Evolutionary conservation across 2,888 invertebrate species (phyloP), one percentile per base, ranked within the genome.

Genomic region (Melanotus villosus): DNA sequence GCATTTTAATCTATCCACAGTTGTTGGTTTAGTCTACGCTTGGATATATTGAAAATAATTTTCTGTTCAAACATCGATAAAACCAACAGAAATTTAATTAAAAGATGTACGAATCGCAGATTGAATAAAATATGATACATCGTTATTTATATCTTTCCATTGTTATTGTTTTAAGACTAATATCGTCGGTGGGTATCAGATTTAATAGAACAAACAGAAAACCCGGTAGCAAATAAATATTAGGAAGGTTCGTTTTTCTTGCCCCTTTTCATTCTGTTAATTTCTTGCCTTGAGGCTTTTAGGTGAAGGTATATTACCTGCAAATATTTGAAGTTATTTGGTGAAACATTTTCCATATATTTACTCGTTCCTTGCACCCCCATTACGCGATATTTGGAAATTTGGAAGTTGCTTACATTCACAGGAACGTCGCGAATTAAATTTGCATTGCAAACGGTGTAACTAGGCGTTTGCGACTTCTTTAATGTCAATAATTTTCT

Each of bases 251-350:
- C 32, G 18, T 52, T 52, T 52, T 52, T 19, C 19, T 32, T 32
- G 3, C 12, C 47, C 47, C 21, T 47, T 45, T 47, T 12, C 47
- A 47, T n/a, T 47, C 21, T 47, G 47, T 14, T 47, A 47, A 47
- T 47, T 47, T 47, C 26, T 26, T 12, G 47, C 47, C 23, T n/a
- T n/a, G 23, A 26, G 47, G 23, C 23, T 23, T 23, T 47, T 23
- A 52, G 34, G 52, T 52, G 50, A n/a, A 52, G 52, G 16, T 19
- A 52, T 52, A 52, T 52, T 52, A 52, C 52, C 14, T 52, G 52
- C 52, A 52, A 52, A 52, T 52, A 52, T 52, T 52, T 52, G 52
- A 52, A 52, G 52, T 52, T 52, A 52, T 52, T 52, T 52, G 30
- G 52, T n/a, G 50, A 32, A 50, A 50, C 50, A 50, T 50, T 50